Evolutionary conservation across 2,888 invertebrate species (phyloP).

Genomic region (Apeira syringaria): DNA sequence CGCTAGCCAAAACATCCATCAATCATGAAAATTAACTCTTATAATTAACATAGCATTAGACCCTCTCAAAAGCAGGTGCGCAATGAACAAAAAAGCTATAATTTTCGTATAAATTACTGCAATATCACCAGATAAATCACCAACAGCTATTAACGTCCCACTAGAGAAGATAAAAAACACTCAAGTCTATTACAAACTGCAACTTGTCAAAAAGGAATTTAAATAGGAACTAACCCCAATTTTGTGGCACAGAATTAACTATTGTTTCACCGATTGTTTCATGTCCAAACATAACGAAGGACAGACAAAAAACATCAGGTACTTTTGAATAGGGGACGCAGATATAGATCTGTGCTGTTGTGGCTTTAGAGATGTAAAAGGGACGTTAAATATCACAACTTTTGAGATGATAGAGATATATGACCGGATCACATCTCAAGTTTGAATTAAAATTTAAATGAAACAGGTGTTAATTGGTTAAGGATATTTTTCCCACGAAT

Average conservation of each 20-base stretch:
- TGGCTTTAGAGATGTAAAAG: conserved; percentile 21
- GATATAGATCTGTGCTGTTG: conserved; percentile 44
- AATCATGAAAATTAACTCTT: conserved; percentile 10
- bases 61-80: conserved; percentile 29
- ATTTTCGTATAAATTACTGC: conserved; percentile 30
- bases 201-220: conserved; percentile 63
- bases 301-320: conserved; percentile 79
- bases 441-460: conserved; percentile 6
- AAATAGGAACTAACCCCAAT: conserved; percentile 65
- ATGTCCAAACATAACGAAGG: conserved; percentile 64
- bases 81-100: conserved; percentile 21
- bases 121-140: conserved; percentile 60
- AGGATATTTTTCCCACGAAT: conserved; percentile 8
- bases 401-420: conserved; percentile 5
- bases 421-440: neutral
- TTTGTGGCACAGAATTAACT: conserved; percentile 53
- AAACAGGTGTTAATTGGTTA: conserved; percentile 29
- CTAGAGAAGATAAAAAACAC: conserved; percentile 38
- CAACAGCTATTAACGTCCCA: conserved; percentile 51
- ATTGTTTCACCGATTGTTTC: conserved; percentile 74
- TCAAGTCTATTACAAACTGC: conserved; percentile 43
- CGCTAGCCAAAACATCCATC: conserved; percentile 9
- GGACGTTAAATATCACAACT: conserved; percentile 34
- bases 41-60: conserved; percentile 16
- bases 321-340: conserved; percentile 37